Conservation (phyloP, 2,888 invertebrate genomes). For the Charanyca ferruginea region DNA sequence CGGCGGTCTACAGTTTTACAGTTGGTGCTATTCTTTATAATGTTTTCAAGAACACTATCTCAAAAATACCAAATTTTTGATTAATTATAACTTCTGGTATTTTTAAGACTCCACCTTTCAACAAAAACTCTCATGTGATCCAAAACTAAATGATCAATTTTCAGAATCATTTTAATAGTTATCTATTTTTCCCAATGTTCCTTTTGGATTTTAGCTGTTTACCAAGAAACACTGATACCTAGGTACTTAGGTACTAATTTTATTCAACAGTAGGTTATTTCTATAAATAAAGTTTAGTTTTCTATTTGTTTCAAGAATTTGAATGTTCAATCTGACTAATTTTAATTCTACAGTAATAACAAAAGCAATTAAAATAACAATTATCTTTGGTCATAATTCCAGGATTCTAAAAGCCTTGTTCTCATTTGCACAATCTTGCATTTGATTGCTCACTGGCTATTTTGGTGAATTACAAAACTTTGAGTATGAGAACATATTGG, state of each 20-base stretch:
- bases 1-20: too few species aligned
- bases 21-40: too few species aligned
- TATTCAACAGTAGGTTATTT: too few species aligned
- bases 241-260: too few species aligned
- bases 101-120: background rate
- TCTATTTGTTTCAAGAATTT: background rate
- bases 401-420: conserved; percentile 71
- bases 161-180: conserved; percentile 1
- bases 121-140: background rate
- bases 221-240: too few species aligned
- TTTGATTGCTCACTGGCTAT: conserved; percentile 70
- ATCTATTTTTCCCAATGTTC: background rate
- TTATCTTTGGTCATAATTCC: conserved; percentile 59
- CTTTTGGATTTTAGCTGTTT: background rate
- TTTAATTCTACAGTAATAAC: conserved; percentile 24
- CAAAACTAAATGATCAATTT: conserved; percentile 1
- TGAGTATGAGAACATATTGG: conserved; percentile 60
- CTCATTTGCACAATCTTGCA: conserved; percentile 65
- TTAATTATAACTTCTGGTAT: background rate
- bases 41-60: background rate
- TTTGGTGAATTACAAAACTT: conserved; percentile 65
- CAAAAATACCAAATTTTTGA: background rate
- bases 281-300: too few species aligned
- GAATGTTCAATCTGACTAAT: conserved; percentile 12
- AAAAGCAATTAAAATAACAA: conserved; percentile 6